These are phyloP conservation scores for Hemiprocne comata DNA, from an alignment of 2,113 vertebrate genomes.

Conservation along the genomic window DNA sequence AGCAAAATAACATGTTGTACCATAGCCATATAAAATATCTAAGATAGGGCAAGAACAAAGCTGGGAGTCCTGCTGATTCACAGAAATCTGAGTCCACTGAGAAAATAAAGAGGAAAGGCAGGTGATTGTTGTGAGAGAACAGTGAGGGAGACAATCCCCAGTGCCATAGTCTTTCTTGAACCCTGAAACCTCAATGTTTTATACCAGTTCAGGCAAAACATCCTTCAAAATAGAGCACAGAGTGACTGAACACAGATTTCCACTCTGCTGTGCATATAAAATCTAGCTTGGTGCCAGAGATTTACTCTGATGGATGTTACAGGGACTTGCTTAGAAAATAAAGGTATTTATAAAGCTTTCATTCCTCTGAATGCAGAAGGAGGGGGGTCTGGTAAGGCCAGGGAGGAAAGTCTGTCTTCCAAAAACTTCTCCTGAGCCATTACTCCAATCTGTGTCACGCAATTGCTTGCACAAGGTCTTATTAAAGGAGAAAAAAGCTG, in stretches of 20 bases:
- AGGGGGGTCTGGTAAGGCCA: background rate
- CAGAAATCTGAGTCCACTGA: background rate
- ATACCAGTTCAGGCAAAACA: conserved; percentile 3
- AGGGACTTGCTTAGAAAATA: background rate
- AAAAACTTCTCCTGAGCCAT: background rate
- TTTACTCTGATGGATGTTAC: background rate
- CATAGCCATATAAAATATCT: background rate
- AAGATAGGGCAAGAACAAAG: background rate
- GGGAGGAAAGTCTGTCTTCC: background rate
- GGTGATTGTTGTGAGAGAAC: background rate
- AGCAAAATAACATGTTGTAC: background rate
- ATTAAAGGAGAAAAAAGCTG: background rate
- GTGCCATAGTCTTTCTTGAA: background rate
- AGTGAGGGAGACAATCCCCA: background rate
- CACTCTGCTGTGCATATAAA: background rate
- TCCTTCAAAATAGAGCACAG: background rate
- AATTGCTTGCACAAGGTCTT: background rate
- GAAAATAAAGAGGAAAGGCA: background rate
- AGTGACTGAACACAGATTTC: conserved; percentile 27
- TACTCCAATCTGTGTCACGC: background rate
- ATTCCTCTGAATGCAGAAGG: background rate
- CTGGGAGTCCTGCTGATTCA: background rate
- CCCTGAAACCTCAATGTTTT: background rate
- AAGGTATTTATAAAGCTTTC: background rate
- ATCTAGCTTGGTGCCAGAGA: background rate